phyloP scores from a whole-genome alignment of 2,797 vertebrate species.

The Myotis planiceps region DNA sequence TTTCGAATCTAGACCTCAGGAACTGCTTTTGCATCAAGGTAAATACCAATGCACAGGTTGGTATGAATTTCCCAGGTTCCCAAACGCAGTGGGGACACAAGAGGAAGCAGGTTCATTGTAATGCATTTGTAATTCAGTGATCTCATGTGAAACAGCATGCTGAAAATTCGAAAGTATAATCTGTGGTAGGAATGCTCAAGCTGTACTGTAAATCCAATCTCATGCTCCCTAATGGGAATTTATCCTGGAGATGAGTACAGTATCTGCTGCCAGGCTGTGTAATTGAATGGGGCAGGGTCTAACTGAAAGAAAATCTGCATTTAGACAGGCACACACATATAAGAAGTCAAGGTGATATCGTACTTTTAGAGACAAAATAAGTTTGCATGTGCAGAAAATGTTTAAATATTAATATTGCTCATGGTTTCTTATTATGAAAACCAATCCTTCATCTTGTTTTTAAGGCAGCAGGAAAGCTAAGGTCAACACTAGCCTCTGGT shows the following conservation, averaged over 20 bases:
- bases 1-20: background rate
- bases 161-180: slow-evolving; percentile 60
- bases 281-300: slow-evolving; percentile 47
- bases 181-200: slow-evolving; percentile 17
- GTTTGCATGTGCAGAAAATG: slow-evolving; percentile 19
- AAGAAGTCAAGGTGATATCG: background rate
- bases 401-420: slow-evolving; percentile 65
- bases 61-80: background rate
- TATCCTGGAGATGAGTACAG: slow-evolving; percentile 55
- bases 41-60: background rate
- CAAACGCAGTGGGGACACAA: background rate
- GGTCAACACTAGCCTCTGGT: slow-evolving; percentile 29
- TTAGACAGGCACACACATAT: slow-evolving; percentile 61
- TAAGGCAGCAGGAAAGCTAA: slow-evolving; percentile 26
- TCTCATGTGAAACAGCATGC: slow-evolving; percentile 36
- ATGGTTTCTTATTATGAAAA: background rate
- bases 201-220: slow-evolving; percentile 64
- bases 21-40: slow-evolving; percentile 41
- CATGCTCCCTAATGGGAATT: slow-evolving; percentile 63
- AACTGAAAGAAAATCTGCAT: slow-evolving; percentile 51
- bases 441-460: slow-evolving; percentile 32
- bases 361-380: slow-evolving; percentile 51
- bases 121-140: slow-evolving; percentile 45
- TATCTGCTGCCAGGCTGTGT: slow-evolving; percentile 39
- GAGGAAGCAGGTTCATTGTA: background rate